Evolutionary conservation across 2,113 vertebrate genomes (phyloP).

Genomic region (Tyto alba): DNA sequence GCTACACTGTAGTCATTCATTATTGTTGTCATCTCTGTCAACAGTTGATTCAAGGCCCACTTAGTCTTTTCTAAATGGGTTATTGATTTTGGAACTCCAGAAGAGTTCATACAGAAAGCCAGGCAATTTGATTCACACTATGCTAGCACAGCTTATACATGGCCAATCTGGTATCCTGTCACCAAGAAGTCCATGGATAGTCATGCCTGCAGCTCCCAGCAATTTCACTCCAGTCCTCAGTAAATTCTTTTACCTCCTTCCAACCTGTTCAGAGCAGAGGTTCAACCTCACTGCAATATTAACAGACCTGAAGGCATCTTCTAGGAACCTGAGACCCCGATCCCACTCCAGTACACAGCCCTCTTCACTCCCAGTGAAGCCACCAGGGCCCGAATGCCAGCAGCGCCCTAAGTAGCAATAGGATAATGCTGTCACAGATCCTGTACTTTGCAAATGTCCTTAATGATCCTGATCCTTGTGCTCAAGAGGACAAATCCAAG

Average conservation of each 20-base stretch:
- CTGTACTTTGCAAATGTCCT: background rate
- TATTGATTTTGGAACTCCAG: constrained; percentile 36
- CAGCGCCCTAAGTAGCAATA: background rate
- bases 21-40: background rate
- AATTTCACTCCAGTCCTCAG: background rate
- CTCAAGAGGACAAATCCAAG: background rate
- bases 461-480: background rate
- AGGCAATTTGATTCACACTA: background rate
- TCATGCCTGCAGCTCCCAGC: background rate
- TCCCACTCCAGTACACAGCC: background rate
- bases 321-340: background rate
- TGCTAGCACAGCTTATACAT: background rate
- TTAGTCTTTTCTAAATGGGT: background rate
- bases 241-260: background rate
- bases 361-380: background rate
- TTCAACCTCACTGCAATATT: background rate
- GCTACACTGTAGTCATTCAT: background rate
- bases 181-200: background rate
- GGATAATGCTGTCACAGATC: background rate
- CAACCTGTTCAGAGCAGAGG: background rate
- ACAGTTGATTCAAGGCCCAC: constrained; percentile 1
- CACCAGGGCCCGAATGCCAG: background rate
- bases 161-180: background rate
- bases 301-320: background rate
- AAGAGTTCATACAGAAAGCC: background rate